Conservation (phyloP, 2,888 invertebrate species). For the Meiosimyza decipiens region DNA sequence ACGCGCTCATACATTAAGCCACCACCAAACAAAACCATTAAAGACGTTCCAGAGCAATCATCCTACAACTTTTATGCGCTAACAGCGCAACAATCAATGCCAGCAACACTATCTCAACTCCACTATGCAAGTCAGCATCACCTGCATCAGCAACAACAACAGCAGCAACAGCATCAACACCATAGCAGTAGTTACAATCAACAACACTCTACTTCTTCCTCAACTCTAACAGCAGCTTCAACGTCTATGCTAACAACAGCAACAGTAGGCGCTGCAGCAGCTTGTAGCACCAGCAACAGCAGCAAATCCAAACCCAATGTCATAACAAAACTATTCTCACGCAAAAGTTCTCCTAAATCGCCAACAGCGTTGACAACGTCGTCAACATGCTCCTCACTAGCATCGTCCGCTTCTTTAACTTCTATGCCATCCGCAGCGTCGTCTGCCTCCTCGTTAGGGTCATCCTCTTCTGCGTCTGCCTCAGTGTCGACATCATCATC, state of each 20-base stretch:
- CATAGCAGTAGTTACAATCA: conserved; percentile 42
- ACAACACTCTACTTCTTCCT: conserved; percentile 29
- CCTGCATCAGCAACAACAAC: conserved; percentile 41
- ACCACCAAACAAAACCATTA: conserved; percentile 76
- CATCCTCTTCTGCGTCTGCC: conserved; percentile 48
- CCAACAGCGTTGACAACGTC: conserved; percentile 57
- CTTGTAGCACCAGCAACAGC: conserved; percentile 35
- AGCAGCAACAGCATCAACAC: conserved; percentile 35
- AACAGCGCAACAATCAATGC: conserved; percentile 43
- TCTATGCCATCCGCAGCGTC: conserved; percentile 53
- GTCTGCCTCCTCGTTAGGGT: conserved; percentile 53
- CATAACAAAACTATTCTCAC: conserved; percentile 66
- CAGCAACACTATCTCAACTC: conserved; percentile 31
- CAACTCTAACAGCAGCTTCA: background rate
- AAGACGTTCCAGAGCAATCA: conserved; percentile 72
- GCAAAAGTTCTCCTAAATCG: conserved; percentile 66
- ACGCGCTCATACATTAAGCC: conserved; percentile 75
- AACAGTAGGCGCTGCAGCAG: conserved; percentile 39
- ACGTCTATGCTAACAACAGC: conserved; percentile 37
- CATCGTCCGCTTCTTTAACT: conserved; percentile 56
- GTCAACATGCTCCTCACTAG: conserved; percentile 51
- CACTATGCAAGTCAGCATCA: conserved; percentile 22
- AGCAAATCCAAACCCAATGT: conserved; percentile 66
- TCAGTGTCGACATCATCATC: conserved; percentile 56
- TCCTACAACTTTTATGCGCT: conserved; percentile 55